These are phyloP conservation scores for Diaprepes abbreviatus DNA, from an alignment of 2,888 invertebrate genomes.

Conservation along the genomic window DNA sequence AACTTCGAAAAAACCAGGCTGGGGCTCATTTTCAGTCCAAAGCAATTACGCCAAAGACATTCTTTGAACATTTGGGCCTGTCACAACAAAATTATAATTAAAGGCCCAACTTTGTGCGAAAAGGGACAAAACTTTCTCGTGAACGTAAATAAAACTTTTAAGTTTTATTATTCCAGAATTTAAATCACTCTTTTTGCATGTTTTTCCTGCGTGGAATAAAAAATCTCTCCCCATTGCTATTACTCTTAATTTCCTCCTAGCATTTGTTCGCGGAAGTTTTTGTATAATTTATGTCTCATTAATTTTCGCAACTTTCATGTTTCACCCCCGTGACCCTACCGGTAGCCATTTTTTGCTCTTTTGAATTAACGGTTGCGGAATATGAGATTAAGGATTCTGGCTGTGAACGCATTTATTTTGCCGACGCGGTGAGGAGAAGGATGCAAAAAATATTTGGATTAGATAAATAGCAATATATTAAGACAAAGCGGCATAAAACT, in stretches of 20 bases:
- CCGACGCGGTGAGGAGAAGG: too few relatives aligned
- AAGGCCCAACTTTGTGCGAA: conserved; percentile 28
- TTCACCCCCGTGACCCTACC: conserved; percentile 40
- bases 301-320: conserved; percentile 54
- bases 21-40: not conserved
- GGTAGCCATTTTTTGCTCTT: conserved; percentile 33
- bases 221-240: conserved; percentile 57
- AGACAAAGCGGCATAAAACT: too few relatives aligned
- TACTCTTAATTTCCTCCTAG: conserved; percentile 59
- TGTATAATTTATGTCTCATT: conserved; percentile 63
- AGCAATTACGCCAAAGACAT: conserved; percentile 25
- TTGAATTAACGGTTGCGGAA: conserved; percentile 19
- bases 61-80: conserved; percentile 26
- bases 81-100: conserved; percentile 43
- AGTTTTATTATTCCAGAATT: conserved; percentile 42
- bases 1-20: not conserved
- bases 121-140: conserved; percentile 30
- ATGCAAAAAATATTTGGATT: too few relatives aligned
- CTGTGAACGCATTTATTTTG: not conserved
- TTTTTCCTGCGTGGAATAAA: conserved; percentile 52
- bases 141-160: conserved; percentile 39
- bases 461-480: too few relatives aligned
- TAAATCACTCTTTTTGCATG: conserved; percentile 47
- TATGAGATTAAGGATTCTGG: conserved; percentile 4
- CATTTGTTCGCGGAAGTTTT: conserved; percentile 59